phyloP scores from a whole-genome alignment of 2,113 vertebrate species.

The Abramis brama region DNA sequence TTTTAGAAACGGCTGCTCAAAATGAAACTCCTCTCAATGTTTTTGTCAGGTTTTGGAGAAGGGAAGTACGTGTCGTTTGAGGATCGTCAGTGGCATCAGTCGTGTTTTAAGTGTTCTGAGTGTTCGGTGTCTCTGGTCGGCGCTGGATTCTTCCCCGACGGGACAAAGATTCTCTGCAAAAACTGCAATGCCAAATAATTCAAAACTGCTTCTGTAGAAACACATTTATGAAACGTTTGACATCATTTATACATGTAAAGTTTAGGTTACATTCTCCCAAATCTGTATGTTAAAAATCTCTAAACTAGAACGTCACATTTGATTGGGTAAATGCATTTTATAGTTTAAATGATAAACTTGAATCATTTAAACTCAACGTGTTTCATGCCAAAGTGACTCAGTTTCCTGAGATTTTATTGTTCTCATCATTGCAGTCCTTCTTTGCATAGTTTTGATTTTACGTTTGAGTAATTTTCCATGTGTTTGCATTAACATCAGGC shows the following conservation, averaged over 20 bases:
- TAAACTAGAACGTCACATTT: not conserved
- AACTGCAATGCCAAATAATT: constrained; percentile 85
- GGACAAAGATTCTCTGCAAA: constrained; percentile 86
- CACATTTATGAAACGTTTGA: not conserved
- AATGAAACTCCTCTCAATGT: not conserved
- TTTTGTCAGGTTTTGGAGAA: constrained; percentile 85
- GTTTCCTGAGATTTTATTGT: not conserved
- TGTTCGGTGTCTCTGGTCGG: constrained; percentile 92
- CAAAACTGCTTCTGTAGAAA: not conserved
- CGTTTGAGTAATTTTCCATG: not conserved
- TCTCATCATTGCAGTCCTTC: not conserved
- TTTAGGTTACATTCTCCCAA: not conserved
- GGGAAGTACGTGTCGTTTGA: constrained; percentile 95
- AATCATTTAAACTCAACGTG: not conserved
- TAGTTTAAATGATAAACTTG: not conserved
- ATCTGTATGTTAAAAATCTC: not conserved
- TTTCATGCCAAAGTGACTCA: not conserved
- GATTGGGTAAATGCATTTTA: not conserved
- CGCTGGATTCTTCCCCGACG: constrained; percentile 90
- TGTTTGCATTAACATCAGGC: not conserved
- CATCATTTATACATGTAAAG: not conserved
- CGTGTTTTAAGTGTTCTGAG: constrained; percentile 91
- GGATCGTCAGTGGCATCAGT: constrained; percentile 96
- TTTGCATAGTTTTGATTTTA: not conserved
- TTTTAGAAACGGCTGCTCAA: not conserved